Evolutionary conservation across 1,140 invertebrate species (phyloP), one percentile per base, ranked within the genome.

Genomic region (Zelostemma sp.): DNA sequence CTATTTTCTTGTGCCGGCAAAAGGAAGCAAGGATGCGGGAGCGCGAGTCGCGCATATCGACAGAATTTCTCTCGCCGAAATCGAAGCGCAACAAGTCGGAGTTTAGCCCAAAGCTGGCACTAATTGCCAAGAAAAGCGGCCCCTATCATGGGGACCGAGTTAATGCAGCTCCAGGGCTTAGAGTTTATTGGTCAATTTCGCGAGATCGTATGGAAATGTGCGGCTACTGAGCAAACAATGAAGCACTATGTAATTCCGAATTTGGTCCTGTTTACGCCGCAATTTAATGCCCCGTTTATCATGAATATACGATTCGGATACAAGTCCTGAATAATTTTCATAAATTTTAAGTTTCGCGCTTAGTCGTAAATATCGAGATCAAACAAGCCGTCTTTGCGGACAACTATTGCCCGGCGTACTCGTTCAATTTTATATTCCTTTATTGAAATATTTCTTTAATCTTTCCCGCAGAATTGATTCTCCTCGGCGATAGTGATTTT

Each of bases 261-360:
- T 59, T 66, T 49, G 58, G 53, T 14, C 49, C 47, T 43, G 45
- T 51, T 54, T 62, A 54, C 47, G 62, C 47, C 58, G 68, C 63
- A 74, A 77, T 76, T 77, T 76, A 64, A 72, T 51, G 46, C 50
- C 6, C 58, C 17, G 48, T 25, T 31, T 25, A 68, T 63, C 47
- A 68, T 72, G 62, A 76, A 76, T 62, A 73, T 72, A 65, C 68
- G 61, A 73, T 58, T 74, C 60, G 68, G 45, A 67, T 56, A 68
- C 58, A 38, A 60, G 58, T 43, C 35, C 50, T 60, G 76, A 82
- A 83, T 83, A 82, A 84, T 80, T 82, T 82, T 82, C 77, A 82
- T 82, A 82, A 82, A 84, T 82, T 79, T 80, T 64, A 46, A 21
- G 17, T 31, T 68, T 70, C 65, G 51, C 14, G 31, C 35, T 40